These are phyloP conservation scores for Cosmia trapezina DNA, from an alignment of 2,888 invertebrate genomes.

Conservation along the genomic window DNA sequence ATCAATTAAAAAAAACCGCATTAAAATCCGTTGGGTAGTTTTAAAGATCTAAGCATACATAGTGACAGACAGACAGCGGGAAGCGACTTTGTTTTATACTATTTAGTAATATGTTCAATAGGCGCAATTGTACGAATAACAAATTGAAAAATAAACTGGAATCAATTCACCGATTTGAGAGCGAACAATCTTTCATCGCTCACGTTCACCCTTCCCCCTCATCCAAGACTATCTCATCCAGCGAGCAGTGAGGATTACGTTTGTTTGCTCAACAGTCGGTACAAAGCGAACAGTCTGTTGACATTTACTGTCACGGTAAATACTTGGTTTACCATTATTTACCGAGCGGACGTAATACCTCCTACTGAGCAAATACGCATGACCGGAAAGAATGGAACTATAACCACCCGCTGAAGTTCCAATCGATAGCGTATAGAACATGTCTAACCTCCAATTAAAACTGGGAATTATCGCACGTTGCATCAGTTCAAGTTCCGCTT, in stretches of 20 bases:
- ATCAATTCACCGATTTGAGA: conserved; percentile 68
- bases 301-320: conserved; percentile 86
- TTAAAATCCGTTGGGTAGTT: too few species aligned
- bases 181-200: conserved; percentile 62
- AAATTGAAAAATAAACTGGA: conserved; percentile 72
- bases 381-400: conserved; percentile 65
- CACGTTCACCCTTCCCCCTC: conserved; percentile 46
- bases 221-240: conserved; percentile 68
- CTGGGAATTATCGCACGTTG: conserved; percentile 31
- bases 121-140: conserved; percentile 64
- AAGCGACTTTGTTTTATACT: too few species aligned
- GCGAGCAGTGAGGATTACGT: conserved; percentile 76
- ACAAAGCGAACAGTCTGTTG: conserved; percentile 88
- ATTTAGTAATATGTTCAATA: conserved; percentile 63
- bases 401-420: conserved; percentile 30
- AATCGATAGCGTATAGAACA: conserved; percentile 42
- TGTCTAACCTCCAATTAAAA: conserved; percentile 49
- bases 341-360: conserved; percentile 82
- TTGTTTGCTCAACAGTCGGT: conserved; percentile 84
- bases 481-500: conserved; percentile 39
- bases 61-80: too few species aligned
- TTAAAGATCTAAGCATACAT: too few species aligned
- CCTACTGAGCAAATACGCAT: conserved; percentile 73
- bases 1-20: too few species aligned
- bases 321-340: conserved; percentile 88